Evolutionary conservation across 2,888 invertebrate genomes (phyloP), one percentile per base, ranked within the genome.

Genomic region (Aplocera efformata): DNA sequence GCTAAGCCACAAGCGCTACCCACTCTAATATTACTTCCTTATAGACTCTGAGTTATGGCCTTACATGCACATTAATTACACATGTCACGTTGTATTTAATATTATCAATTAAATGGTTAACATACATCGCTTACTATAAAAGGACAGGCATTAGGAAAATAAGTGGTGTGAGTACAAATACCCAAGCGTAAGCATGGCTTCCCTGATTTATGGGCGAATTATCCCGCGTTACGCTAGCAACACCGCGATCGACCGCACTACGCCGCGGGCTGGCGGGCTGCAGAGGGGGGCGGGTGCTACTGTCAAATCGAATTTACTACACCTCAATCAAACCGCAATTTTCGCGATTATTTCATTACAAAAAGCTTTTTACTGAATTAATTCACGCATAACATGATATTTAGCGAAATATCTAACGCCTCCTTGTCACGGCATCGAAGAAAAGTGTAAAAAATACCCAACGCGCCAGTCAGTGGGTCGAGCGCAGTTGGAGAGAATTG

Each of bases 241-340:
- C 79, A 72, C 71, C 42, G 61, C 37, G 40, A 84, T 85, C 84
- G 85, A 84, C 83, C 83, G 83, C 70, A 60, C 59, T 64, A 64
- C 9, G 13, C 24, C 13, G 32, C 8, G 13, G 27, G 32, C 8
- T 8, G 27, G 56, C 51, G 56, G 53, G 47, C 68, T 58, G 72
- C 69, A 62, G 65, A 35, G 69, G 67, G 73, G 70, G 62, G 72
- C 45, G 64, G 61, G 69, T 53, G 59, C 67, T 42, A 59, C 72
- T 84, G 84, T 83, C 85, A 85, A 79, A 79, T 73, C 62, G 67
- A 74, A 79, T 79, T 17, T 17, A 17, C 13, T 74, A 60, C 48
- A 37, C 33, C 50, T n/a, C n/a, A n/a, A 59, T 53, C 60, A 60
- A 63, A 62, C 62, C 66, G 70, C 66, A 67, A 60, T 61, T 65